Evolutionary conservation across 1,140 invertebrate genomes (phyloP), one percentile per base, ranked within the genome.

Genomic region (Fopius arisanus): DNA sequence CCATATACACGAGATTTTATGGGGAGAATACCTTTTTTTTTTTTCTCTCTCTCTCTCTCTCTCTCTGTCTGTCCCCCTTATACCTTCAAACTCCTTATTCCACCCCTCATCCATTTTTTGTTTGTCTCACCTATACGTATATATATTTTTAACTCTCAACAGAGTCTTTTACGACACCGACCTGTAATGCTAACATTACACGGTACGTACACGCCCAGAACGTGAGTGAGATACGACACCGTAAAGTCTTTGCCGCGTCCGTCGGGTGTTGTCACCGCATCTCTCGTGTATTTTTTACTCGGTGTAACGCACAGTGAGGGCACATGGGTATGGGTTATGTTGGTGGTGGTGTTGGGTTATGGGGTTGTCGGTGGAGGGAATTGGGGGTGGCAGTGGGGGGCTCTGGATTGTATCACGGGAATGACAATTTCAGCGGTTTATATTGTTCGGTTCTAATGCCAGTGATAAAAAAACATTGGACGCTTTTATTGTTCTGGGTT

Each of bases 161-260:
- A 75, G 72, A 72, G 70, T 40, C 72, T 79, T 83, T 84, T 83
- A 83, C 78, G 81, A 80, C 65, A 74, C 72, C 68, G 73, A 74
- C 70, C 75, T 71, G 77, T 81, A 78, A 82, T 78, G 72, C 67
- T 63, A 70, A 76, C 72, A 78, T 83, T 80, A 81, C 79, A 79
- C 76, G 65, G 33, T 72, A 31, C 66, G 40, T 70, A 51, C 59
- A 54, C 70, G 48, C 23, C 26, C 14, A 23, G 71, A 21, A 67
- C 70, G 77, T 41, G 21, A 41, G 59, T 65, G 73, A 74, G 75
- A 78, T 76, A 78, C 76, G 75, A 74, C 76, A 73, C 76, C 77
- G 77, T 84, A 83, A 81, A 83, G 66, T 62, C 76, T 66, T 76
- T 70, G 67, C 73, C 75, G 48, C 59, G 43, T 62, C 59, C 23